A percentile compares a stretch with the other conserved stretches of the same genome.
Evolutionary conservation across 2,113 vertebrate genomes (phyloP).

Genomic region (Coptodon bakossiorum): DNA sequence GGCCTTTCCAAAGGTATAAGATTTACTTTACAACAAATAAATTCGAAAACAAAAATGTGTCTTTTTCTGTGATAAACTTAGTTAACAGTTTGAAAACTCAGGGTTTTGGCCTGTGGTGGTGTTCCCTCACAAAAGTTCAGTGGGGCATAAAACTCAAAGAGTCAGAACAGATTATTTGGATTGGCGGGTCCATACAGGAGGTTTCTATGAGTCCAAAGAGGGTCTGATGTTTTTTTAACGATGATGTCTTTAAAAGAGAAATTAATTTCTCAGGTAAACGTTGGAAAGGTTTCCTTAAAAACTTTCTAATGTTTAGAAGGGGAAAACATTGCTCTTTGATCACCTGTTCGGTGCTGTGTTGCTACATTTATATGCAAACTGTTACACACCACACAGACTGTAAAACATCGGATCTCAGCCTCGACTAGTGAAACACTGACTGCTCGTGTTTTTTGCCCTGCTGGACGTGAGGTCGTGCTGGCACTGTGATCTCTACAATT

Average conservation of each 20-base stretch:
- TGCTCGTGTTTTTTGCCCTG: rapidly evolving
- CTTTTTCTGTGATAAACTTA: not conserved
- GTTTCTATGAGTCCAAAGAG: not conserved
- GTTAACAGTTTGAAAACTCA: not conserved
- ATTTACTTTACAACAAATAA: not conserved
- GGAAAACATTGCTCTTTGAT: not conserved
- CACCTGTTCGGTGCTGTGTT: not conserved
- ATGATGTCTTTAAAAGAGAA: not conserved
- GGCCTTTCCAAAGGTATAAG: not conserved
- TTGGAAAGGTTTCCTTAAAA: not conserved
- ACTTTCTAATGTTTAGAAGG: not conserved
- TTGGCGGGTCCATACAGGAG: not conserved
- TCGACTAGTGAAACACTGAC: not conserved
- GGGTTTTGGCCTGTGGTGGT: not conserved
- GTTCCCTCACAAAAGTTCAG: not conserved
- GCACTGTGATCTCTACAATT: not conserved
- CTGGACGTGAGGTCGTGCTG: not conserved
- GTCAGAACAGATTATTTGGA: not conserved
- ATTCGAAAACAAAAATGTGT: not conserved
- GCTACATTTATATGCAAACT: not conserved
- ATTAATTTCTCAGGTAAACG: not conserved
- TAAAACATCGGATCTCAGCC: not conserved
- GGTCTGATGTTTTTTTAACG: not conserved
- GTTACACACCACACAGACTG: not conserved
- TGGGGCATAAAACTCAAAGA: not conserved